phyloP scores from a whole-genome alignment of 1,140 invertebrate genomes.

The Stegodyphus dumicola region DNA sequence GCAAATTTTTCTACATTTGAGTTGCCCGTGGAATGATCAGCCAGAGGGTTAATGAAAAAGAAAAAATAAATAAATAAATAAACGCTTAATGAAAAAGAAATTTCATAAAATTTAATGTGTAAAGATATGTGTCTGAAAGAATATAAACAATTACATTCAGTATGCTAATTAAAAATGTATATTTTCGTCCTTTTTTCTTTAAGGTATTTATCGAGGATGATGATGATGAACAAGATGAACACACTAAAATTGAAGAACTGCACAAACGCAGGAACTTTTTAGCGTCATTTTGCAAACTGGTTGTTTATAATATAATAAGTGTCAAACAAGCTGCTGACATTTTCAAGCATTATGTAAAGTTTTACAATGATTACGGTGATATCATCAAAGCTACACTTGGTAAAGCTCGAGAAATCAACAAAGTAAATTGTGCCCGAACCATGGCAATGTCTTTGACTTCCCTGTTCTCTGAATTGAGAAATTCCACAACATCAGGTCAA shows the following conservation, averaged over 20 bases:
- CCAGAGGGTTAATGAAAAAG: too few species aligned
- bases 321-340: conserved; percentile 91
- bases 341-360: conserved; percentile 98
- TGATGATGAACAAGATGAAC: conserved; percentile 87
- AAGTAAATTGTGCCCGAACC: conserved; percentile 94
- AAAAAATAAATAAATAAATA: too few species aligned
- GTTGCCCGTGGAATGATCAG: too few species aligned
- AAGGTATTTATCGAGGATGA: conserved; percentile 66
- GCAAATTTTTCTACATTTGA: too few species aligned
- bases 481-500: conserved; percentile 68
- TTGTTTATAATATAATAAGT: conserved; percentile 96
- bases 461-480: conserved; percentile 80
- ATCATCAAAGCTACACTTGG: conserved; percentile 97
- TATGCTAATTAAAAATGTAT: neutral
- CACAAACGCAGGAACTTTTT: conserved; percentile 96
- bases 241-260: conserved; percentile 92
- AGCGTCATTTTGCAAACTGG: conserved; percentile 96
- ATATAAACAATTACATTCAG: too few species aligned
- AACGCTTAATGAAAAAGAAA: too few species aligned
- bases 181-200: conserved; percentile 60
- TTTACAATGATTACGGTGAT: conserved; percentile 99
- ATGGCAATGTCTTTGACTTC: conserved; percentile 91
- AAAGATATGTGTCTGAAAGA: too few species aligned
- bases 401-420: conserved; percentile 97
- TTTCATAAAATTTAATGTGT: too few species aligned